Conservation (phyloP, 2,113 vertebrate species). For the Alaudala cheleensis region DNA sequence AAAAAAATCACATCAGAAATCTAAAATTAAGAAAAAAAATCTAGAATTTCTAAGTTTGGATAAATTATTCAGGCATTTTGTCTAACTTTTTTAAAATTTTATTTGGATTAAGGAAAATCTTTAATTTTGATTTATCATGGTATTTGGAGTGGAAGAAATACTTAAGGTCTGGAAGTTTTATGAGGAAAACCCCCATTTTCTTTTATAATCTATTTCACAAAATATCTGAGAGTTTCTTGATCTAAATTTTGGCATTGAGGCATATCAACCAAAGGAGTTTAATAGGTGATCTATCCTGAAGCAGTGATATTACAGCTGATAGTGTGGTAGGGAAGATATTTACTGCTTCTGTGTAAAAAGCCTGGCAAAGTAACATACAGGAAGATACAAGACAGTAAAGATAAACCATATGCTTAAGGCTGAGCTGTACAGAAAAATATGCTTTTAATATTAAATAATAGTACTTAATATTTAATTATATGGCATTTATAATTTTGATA, state of each 20-base stretch:
- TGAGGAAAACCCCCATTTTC: accelerated
- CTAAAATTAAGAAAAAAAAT: background rate
- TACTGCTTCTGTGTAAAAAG: background rate
- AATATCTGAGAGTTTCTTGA: background rate
- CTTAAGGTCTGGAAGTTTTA: background rate
- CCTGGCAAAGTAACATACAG: background rate
- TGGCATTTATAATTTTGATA: background rate
- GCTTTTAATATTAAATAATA: background rate
- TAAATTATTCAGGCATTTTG: background rate
- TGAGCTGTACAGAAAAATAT: background rate
- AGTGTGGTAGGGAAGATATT: background rate
- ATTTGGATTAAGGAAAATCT: background rate
- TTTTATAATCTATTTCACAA: background rate
- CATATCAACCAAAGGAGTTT: background rate
- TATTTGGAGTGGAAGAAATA: background rate
- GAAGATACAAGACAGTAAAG: background rate
- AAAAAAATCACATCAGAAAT: background rate
- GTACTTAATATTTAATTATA: background rate
- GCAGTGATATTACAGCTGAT: background rate
- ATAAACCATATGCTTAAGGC: background rate
- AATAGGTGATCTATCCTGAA: background rate
- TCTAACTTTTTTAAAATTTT: background rate
- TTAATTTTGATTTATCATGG: background rate
- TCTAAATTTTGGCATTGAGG: background rate
- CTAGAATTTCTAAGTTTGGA: background rate